Evolutionary conservation across 2,797 vertebrate species (phyloP).

Genomic region (Myotis myotis): DNA sequence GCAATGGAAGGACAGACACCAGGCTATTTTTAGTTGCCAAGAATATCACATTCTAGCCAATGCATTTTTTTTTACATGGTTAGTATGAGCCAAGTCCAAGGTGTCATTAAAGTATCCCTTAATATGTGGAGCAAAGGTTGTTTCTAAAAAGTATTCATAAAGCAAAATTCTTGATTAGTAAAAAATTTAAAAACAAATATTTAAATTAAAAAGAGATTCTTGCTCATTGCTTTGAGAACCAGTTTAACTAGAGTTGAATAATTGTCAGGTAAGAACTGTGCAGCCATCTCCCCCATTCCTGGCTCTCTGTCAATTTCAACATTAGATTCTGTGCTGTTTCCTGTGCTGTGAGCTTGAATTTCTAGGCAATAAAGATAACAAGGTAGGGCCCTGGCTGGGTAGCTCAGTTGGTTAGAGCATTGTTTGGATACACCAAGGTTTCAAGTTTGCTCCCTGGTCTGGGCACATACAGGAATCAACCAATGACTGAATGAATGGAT

Average conservation of each 20-base stretch:
- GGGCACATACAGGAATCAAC: not conserved
- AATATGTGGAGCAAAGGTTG: constrained; percentile 23
- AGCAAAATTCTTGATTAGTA: constrained; percentile 14
- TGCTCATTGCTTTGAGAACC: not conserved
- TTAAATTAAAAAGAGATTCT: not conserved
- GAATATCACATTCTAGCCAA: constrained; percentile 54
- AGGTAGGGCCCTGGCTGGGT: not conserved
- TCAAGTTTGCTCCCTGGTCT: not conserved
- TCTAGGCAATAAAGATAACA: constrained; percentile 49
- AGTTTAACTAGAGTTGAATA: not conserved
- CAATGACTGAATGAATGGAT: not conserved
- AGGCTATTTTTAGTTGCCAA: constrained; percentile 58
- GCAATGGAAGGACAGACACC: not conserved
- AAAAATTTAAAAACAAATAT: not conserved
- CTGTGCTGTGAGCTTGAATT: constrained; percentile 36
- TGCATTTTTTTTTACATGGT: constrained; percentile 30
- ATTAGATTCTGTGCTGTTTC: not conserved
- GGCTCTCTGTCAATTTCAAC: not conserved
- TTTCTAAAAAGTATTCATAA: constrained; percentile 37
- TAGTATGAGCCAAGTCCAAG: constrained; percentile 11
- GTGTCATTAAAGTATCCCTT: constrained; percentile 35
- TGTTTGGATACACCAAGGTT: not conserved
- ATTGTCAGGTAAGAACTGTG: not conserved
- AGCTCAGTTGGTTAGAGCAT: not conserved
- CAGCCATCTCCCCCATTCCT: not conserved